Percentiles rank a stretch among this genome's conserved stretches.
Conservation (phyloP, 2,113 vertebrate species). For the rat (Rattus norvegicus) region DNA sequence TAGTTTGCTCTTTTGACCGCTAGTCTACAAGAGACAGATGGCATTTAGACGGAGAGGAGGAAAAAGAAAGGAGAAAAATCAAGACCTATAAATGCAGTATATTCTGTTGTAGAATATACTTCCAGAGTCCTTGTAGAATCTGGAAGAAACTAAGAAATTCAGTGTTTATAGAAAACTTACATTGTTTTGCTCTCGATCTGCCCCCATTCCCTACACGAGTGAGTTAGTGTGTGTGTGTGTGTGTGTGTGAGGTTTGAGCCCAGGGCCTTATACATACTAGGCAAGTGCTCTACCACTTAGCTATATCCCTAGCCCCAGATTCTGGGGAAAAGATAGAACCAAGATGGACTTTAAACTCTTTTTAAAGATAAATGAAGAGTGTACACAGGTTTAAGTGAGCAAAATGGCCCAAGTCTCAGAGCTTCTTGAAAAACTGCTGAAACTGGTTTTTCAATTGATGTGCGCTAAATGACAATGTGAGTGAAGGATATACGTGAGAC, state of each 20-base stretch:
- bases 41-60: conserved; percentile 27
- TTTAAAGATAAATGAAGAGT: conserved; percentile 48
- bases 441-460: conserved; percentile 5
- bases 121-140: neutral
- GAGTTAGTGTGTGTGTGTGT: neutral
- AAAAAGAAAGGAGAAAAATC: conserved; percentile 7
- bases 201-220: too few relatives aligned
- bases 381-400: conserved; percentile 14
- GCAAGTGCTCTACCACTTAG: neutral
- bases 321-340: conserved; percentile 13
- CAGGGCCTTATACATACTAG: neutral
- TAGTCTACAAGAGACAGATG: conserved; percentile 21
- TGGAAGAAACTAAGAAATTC: conserved; percentile 49
- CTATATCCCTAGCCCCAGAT: neutral
- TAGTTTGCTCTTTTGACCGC: conserved; percentile 37
- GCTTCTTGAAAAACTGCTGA: conserved; percentile 41
- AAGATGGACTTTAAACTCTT: conserved; percentile 47
- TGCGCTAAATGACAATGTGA: conserved; percentile 1
- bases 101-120: conserved; percentile 10
- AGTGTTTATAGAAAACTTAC: conserved; percentile 45
- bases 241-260: neutral
- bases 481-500: neutral
- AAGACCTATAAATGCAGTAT: conserved; percentile 34
- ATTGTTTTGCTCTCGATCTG: neutral
- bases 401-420: conserved; percentile 6